These are phyloP conservation scores for Lycaon pictus DNA, from an alignment of 2,113 vertebrate genomes.

Conservation along the genomic window DNA sequence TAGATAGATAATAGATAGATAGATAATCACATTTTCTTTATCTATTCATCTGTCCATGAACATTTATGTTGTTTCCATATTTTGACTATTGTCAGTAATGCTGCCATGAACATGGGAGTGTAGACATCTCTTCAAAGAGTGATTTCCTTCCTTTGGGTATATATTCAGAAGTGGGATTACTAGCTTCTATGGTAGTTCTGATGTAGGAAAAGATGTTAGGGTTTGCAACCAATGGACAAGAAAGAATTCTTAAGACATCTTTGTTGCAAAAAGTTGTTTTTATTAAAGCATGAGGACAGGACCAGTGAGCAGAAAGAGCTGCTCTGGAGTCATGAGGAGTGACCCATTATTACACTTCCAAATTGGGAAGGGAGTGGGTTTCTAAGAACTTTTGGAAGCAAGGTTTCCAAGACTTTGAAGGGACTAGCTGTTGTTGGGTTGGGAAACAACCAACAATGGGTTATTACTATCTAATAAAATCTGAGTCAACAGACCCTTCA, in stretches of 20 bases:
- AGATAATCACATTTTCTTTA: not conserved
- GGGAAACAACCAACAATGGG: not conserved
- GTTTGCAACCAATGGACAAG: not conserved
- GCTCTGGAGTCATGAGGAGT: not conserved
- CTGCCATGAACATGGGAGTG: not conserved
- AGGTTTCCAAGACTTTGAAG: not conserved
- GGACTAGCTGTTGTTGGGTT: not conserved
- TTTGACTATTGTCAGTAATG: not conserved
- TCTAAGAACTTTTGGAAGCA: not conserved
- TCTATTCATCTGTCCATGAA: not conserved
- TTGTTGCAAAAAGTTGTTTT: not conserved
- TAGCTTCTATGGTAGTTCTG: not conserved
- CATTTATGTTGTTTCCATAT: not conserved
- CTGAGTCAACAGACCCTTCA: not conserved
- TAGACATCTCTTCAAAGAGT: not conserved
- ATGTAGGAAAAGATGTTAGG: not conserved
- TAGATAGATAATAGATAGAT: not conserved
- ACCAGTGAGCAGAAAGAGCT: not conserved
- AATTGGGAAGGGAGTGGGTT: not conserved
- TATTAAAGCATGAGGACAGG: not conserved
- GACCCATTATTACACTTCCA: not conserved
- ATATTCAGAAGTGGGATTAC: not conserved
- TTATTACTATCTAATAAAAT: not conserved
- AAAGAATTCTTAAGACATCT: not conserved
- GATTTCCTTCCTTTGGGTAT: not conserved